These are phyloP conservation scores for Brienomyrus longianalis DNA, from an alignment of 2,113 vertebrate genomes.

Conservation along the genomic window DNA sequence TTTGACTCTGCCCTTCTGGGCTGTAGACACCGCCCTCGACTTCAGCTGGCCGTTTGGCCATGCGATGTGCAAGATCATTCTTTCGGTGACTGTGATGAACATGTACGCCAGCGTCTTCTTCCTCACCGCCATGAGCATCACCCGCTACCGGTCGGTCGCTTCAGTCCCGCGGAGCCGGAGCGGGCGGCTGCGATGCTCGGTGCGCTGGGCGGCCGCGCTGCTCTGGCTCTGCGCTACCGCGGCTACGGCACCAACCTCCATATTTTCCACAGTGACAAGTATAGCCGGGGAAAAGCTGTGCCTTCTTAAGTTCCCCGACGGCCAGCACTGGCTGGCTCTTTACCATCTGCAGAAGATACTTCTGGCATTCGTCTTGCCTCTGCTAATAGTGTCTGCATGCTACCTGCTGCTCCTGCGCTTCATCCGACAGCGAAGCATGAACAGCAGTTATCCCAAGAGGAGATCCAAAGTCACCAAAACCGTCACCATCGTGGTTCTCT, in stretches of 20 bases:
- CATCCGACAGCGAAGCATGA: slow-evolving; percentile 50
- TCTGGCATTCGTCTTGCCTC: slow-evolving; percentile 57
- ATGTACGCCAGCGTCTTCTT: slow-evolving; percentile 68
- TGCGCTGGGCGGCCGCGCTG: slow-evolving; percentile 53
- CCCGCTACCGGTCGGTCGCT: slow-evolving; percentile 56
- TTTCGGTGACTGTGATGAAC: slow-evolving; percentile 66
- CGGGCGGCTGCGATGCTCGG: slow-evolving; percentile 37
- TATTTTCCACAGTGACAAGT: slow-evolving; percentile 54
- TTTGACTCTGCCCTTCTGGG: slow-evolving; percentile 66
- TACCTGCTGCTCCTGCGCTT: slow-evolving; percentile 62
- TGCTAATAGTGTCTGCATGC: slow-evolving; percentile 54
- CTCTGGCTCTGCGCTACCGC: slow-evolving; percentile 52
- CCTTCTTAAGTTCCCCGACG: slow-evolving; percentile 57
- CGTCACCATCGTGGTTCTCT: slow-evolving; percentile 53
- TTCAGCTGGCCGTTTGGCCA: slow-evolving; percentile 69
- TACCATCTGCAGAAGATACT: slow-evolving; percentile 64
- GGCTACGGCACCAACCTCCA: slow-evolving; percentile 54
- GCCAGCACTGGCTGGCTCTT: slow-evolving; percentile 58
- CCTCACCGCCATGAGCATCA: slow-evolving; percentile 65
- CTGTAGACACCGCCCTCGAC: slow-evolving; percentile 61
- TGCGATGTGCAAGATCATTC: slow-evolving; percentile 63
- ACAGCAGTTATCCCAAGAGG: slow-evolving; percentile 42
- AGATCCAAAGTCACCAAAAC: slow-evolving; percentile 54
- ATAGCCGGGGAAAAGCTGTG: slow-evolving; percentile 59
- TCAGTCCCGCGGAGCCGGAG: slow-evolving; percentile 47